phyloP scores from a whole-genome alignment of 2,113 vertebrate species.

The Cricetomys ansorgei region DNA sequence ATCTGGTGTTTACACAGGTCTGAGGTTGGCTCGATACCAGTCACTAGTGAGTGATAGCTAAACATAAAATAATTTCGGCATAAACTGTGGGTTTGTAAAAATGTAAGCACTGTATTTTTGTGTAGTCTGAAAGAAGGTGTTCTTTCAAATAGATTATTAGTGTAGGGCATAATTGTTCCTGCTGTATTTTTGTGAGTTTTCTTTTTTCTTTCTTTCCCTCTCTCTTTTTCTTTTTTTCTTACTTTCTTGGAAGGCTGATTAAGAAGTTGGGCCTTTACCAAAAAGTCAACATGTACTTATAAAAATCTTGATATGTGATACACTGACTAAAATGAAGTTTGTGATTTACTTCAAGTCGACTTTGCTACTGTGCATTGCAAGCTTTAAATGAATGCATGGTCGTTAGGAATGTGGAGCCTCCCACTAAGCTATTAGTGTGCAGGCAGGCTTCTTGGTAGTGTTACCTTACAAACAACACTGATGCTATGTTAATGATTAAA shows the following conservation, averaged over 20 bases:
- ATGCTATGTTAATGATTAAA: conserved; percentile 78
- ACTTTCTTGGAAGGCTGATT: conserved; percentile 56
- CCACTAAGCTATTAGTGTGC: conserved; percentile 73
- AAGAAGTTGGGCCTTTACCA: conserved; percentile 68
- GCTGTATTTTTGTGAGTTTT: conserved; percentile 39
- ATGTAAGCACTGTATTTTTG: conserved; percentile 82
- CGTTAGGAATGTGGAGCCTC: conserved; percentile 62
- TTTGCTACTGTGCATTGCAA: conserved; percentile 78
- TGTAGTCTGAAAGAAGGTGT: conserved; percentile 80
- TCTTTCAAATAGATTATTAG: conserved; percentile 79
- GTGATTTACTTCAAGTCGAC: conserved; percentile 69
- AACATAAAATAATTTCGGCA: conserved; percentile 88
- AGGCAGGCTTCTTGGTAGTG: conserved; percentile 72
- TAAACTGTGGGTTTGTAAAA: conserved; percentile 87
- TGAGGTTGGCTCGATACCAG: conserved; percentile 83
- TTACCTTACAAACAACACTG: conserved; percentile 73
- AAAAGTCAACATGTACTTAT: conserved; percentile 76
- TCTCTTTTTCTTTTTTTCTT: neutral
- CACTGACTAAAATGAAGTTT: conserved; percentile 68
- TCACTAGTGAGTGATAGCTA: conserved; percentile 84
- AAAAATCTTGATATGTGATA: conserved; percentile 78
- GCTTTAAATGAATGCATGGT: conserved; percentile 72
- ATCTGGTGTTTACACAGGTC: conserved; percentile 85
- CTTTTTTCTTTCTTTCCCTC: neutral
- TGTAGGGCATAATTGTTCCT: conserved; percentile 40